Percentiles rank a stretch among this genome's conserved stretches.
These are phyloP conservation scores for Oryzias melastigma DNA, from an alignment of 2,113 vertebrate species.

Conservation along the genomic window DNA sequence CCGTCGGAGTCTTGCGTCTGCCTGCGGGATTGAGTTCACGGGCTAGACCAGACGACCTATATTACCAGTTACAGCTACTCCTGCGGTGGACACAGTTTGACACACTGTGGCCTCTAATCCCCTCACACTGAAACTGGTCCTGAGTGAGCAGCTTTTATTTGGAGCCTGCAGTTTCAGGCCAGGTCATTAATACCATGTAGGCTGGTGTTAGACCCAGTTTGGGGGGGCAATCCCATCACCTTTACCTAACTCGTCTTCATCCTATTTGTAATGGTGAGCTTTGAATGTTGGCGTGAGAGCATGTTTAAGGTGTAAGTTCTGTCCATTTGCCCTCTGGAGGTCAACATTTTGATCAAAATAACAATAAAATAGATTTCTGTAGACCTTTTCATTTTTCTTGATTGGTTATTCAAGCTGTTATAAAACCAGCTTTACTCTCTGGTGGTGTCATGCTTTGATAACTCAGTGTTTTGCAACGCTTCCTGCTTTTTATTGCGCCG, in stretches of 20 bases:
- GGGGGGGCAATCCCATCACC: conserved; percentile 12
- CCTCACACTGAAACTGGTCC: conserved; percentile 2
- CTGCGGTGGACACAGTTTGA: conserved; percentile 18
- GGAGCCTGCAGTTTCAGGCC: conserved; percentile 11
- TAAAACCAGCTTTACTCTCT: conserved; percentile 1
- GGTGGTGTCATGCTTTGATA: conserved; percentile 2
- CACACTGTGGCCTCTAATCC: conserved; percentile 30
- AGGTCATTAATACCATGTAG: conserved; percentile 15
- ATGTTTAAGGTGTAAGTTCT: neutral
- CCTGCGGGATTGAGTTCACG: conserved; percentile 67
- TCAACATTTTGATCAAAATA: too few relatives aligned
- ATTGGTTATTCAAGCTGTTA: conserved; percentile 1
- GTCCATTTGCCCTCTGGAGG: too few relatives aligned
- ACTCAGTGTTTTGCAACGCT: neutral
- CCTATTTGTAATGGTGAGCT: neutral
- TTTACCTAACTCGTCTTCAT: conserved; percentile 18
- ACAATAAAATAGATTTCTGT: neutral
- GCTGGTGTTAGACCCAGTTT: conserved; percentile 2
- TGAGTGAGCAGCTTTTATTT: conserved; percentile 30
- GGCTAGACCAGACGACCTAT: conserved; percentile 64
- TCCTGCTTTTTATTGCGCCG: neutral
- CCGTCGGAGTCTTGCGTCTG: conserved; percentile 29
- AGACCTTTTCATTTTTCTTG: neutral
- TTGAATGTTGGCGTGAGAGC: neutral
- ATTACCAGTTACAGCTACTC: conserved; percentile 45